phyloP scores from a whole-genome alignment of 2,797 vertebrate species.

The Acipenser oxyrinchus region DNA sequence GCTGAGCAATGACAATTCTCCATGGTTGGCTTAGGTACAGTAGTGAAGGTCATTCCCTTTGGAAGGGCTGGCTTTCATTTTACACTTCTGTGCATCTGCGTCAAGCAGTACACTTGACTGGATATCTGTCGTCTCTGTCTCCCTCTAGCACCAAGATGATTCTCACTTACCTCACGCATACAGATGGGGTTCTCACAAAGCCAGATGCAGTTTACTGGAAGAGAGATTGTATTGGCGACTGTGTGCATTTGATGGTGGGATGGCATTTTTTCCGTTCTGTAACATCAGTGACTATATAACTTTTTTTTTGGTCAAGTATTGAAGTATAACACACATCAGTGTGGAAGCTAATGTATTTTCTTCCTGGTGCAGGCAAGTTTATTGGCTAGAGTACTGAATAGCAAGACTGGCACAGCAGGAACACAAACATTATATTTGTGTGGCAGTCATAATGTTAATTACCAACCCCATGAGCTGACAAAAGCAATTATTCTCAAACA shows the following conservation, averaged over 20 bases:
- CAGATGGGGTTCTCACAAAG: not conserved
- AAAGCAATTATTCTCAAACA: too few species aligned
- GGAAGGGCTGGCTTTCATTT: slow-evolving; percentile 36
- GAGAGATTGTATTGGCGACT: not conserved
- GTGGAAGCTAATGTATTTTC: too few species aligned
- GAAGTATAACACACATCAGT: too few species aligned
- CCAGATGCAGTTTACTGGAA: not conserved
- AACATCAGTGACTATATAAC: too few species aligned
- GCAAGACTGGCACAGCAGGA: too few species aligned
- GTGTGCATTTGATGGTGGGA: not conserved
- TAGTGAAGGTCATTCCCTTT: slow-evolving; percentile 13
- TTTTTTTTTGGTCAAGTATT: too few species aligned
- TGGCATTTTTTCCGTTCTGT: too few species aligned
- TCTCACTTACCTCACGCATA: not conserved
- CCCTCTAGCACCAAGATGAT: not conserved
- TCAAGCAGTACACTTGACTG: not conserved
- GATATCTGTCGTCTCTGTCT: not conserved
- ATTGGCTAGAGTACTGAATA: too few species aligned
- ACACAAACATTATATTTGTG: too few species aligned
- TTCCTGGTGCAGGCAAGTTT: too few species aligned
- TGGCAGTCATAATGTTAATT: too few species aligned
- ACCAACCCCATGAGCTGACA: too few species aligned
- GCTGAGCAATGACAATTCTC: slow-evolving; percentile 32
- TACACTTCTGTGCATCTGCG: slow-evolving; percentile 27
- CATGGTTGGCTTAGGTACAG: slow-evolving; percentile 9